Base-by-base conservation (phyloP, 1,140 invertebrate species). In the Philotrypesis tridentata region DNA sequence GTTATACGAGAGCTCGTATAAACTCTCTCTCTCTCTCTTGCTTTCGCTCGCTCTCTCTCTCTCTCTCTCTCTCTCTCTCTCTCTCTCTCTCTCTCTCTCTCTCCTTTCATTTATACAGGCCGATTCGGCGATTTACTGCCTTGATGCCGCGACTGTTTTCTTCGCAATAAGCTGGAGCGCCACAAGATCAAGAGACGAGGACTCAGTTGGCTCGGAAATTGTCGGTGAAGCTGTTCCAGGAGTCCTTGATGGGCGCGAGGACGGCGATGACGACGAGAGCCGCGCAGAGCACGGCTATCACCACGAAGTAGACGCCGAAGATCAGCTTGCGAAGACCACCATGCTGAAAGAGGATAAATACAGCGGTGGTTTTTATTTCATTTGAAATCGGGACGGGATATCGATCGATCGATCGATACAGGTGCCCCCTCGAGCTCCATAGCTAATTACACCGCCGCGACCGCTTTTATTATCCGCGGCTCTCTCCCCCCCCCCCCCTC, bases 181-280 rank as follows among this genome's bases (percentile, higher is more conserved):
- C 8, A 27, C 23, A 1, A 65, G 23, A 37, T 37, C 33, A 37
- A 37, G 9, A 6, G 61, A 17, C 23, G 23, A 23, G 8, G 25
- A 43, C 55, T 68, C 48, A 78, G 68, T 82, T 65, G 17, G 48
- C 76, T 17, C 61, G 78, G 27, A 82, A 61, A 31, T 11, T 76
- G 25, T 76, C 85, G 29, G 80, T 88, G 55, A 90, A 86, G 61
- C 79, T 85, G 31, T 79, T 82, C 90, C 89, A 92, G 55, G 93
- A 91, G 7, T 93, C 92, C 83, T 94, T 93, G 65, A 96, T 95
- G 12, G 96, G 96, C n/a, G 96, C 95, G 63, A 96, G 90, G 8
- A 95, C 94, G 23, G 95, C 94, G 80, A 97, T 93, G 80, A 96
- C 93, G 73, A 97, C 94, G 73, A 97, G 91, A 7, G 93, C 94